Conservation (phyloP, 2,797 vertebrate genomes). For the Petrocephalus sullivani region DNA sequence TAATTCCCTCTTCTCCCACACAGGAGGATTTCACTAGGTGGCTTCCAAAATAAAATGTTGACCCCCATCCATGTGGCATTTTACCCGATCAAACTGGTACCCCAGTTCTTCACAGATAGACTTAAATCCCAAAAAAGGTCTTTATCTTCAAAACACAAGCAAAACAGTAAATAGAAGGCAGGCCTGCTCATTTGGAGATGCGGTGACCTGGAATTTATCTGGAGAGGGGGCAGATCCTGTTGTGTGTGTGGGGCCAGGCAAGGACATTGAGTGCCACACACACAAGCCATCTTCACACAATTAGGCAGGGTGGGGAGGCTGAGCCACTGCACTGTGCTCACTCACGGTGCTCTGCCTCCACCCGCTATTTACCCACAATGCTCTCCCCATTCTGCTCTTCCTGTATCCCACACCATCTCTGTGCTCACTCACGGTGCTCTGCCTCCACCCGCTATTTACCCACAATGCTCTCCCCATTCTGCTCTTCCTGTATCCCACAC, state of each 20-base stretch:
- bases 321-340: background rate
- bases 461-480: conserved; percentile 1
- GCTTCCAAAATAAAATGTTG: background rate
- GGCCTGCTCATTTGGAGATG: background rate
- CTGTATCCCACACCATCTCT: conserved; percentile 25
- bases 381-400: background rate
- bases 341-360: background rate
- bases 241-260: background rate
- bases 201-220: background rate
- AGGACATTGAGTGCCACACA: background rate
- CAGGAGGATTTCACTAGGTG: background rate
- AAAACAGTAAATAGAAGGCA: background rate
- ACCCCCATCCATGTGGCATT: background rate
- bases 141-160: background rate
- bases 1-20: background rate
- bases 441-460: background rate
- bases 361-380: background rate
- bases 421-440: background rate
- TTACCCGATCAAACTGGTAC: background rate
- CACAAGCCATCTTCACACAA: background rate
- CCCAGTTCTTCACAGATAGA: background rate
- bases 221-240: background rate
- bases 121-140: background rate
- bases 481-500: conserved; percentile 7
- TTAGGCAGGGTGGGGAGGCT: background rate